Evolutionary conservation across 30 jellyfish, hydroid and myxozoan species (phyloP).

Genomic region (Aurelia coerulea): DNA sequence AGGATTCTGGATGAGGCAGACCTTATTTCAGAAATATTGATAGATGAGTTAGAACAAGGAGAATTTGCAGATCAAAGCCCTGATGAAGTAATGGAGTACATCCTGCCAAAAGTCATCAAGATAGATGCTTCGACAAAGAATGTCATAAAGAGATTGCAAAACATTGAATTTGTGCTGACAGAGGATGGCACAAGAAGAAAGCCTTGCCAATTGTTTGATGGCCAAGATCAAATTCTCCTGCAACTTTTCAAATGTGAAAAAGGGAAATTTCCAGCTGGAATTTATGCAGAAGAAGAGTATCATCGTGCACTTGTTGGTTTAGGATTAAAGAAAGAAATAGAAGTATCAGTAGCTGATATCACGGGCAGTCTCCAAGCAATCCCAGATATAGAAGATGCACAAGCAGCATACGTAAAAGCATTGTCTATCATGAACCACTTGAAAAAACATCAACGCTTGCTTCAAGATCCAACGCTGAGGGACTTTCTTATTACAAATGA

Average conservation of each 20-base stretch:
- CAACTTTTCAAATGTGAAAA: slow-evolving; percentile 33
- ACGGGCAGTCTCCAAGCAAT: neutral
- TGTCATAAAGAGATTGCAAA: neutral
- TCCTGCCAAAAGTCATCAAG: slow-evolving; percentile 8
- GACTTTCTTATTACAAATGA: neutral
- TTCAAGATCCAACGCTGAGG: neutral
- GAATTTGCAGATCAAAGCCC: neutral
- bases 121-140: neutral
- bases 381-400: neutral
- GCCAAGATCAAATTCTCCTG: neutral
- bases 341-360: slow-evolving; percentile 55
- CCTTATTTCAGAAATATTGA: slow-evolving; percentile 3
- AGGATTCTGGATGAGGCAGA: neutral
- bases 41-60: slow-evolving; percentile 19
- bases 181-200: slow-evolving; percentile 21
- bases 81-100: slow-evolving; percentile 14
- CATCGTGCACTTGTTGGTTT: slow-evolving; percentile 20
- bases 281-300: neutral
- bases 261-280: slow-evolving; percentile 55
- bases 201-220: slow-evolving; percentile 56
- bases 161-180: slow-evolving; percentile 12
- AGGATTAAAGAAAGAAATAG: slow-evolving; percentile 32
- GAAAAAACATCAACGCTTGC: neutral
- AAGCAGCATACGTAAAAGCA: slow-evolving; percentile 6
- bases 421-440: slow-evolving; percentile 7